Base-by-base conservation (phyloP, 92 coral and sea anemone genomes). In the Palythoa grandis region DNA sequence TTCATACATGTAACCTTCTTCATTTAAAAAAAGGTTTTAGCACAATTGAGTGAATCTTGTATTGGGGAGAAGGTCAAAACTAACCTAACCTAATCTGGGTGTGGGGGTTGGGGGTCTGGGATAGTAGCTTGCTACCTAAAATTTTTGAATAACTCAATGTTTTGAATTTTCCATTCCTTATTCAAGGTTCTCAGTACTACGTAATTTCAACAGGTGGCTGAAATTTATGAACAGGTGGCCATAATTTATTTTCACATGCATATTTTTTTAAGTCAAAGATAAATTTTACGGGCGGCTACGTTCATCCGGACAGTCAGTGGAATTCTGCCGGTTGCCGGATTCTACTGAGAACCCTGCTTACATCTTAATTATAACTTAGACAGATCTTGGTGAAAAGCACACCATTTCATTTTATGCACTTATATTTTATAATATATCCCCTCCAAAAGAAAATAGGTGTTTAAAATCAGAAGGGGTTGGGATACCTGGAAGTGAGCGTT, bases 1-100 rank as follows among this genome's bases (percentile, higher is more conserved):
- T 72, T 72, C 76, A 72, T 39, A 70, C 76, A 72, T 12, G 76
- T 72, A 72, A 72, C 52, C n/a, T 72, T 72, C 76, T 23, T 72
- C 29, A 37, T n/a, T 72, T 72, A 3, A 72, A 72, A 72, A 72
- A 72, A 40, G 52, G 47, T 24, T 29, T 72, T 19, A 72, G 76
- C 16, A 72, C 52, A 72, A 72, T 16, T 72, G 76, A 70, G 75
- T 70, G 35, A 24, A 72, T 38, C 16, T 37, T 72, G 74, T 70
- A 72, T 72, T 24, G 52, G 52, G 76, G 76, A 72, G 76, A 72
- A 47, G 47, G 47, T 29, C 19, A 61, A 61, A 72, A 72, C 43
- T 72, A 40, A n/a, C 52, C 29, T 35, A 72, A 39, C 47, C 52
- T 72, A 61, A 61, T 16, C 19, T 61, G 68, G 68, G 68, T 61